Percentiles rank a stretch among this genome's conserved stretches.
These are phyloP conservation scores for Gallinago undulata DNA, from an alignment of 2,113 vertebrate genomes.

Conservation along the genomic window DNA sequence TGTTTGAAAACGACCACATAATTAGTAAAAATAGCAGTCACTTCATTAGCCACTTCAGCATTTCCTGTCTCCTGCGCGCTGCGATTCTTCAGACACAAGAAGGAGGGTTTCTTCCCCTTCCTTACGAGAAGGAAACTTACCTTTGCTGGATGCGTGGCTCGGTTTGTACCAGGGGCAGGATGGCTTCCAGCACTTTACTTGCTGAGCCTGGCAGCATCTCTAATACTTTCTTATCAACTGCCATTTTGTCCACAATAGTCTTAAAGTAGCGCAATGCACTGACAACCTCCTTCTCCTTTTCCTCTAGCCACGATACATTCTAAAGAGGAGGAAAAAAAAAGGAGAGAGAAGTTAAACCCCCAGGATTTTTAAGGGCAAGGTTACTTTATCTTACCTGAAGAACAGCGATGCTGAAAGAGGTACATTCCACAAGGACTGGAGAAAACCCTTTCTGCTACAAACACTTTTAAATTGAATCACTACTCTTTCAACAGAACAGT, in stretches of 20 bases:
- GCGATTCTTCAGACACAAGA: neutral
- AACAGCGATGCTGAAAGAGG: neutral
- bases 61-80: accelerated
- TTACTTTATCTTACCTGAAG: neutral
- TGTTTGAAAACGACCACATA: neutral
- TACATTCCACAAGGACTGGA: neutral
- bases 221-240: conserved; percentile 92
- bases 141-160: conserved; percentile 91
- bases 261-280: conserved; percentile 97
- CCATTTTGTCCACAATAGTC: conserved; percentile 99
- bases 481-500: neutral
- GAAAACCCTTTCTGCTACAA: neutral
- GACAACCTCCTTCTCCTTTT: conserved; percentile 97
- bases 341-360: neutral
- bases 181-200: conserved; percentile 95
- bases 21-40: neutral
- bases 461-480: neutral
- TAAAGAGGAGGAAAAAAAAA: conserved; percentile 42
- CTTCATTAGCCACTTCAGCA: neutral
- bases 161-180: conserved; percentile 90
- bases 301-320: conserved; percentile 92
- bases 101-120: neutral
- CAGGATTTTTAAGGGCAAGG: neutral
- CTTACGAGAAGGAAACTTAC: conserved; percentile 58
- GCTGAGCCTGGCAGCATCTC: conserved; percentile 98